Evolutionary conservation across 2,888 invertebrate genomes (phyloP).

Genomic region (Leucoptera coffeella): DNA sequence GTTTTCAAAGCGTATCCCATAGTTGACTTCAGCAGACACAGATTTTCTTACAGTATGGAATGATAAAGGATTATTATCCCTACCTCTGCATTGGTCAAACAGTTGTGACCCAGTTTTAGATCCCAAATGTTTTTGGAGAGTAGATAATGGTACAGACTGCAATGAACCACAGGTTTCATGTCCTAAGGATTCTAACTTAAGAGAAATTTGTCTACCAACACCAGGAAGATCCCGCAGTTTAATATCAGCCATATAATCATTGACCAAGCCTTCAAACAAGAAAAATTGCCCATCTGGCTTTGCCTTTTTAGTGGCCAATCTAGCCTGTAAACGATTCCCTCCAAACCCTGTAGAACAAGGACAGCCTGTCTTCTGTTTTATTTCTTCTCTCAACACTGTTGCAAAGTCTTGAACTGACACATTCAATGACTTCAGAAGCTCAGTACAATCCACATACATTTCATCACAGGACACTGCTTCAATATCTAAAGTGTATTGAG

Average conservation of each 20-base stretch:
- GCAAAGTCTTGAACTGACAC: constrained; percentile 73
- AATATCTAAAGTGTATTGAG: constrained; percentile 77
- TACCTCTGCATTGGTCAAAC: constrained; percentile 72
- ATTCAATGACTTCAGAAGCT: constrained; percentile 60
- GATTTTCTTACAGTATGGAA: constrained; percentile 68
- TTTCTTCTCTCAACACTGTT: constrained; percentile 66
- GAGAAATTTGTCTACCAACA: constrained; percentile 32
- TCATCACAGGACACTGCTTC: constrained; percentile 99
- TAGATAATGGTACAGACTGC: constrained; percentile 52
- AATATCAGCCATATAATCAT: constrained; percentile 63
- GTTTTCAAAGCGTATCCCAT: constrained; percentile 86
- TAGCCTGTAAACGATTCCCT: constrained; percentile 75
- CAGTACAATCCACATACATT: constrained; percentile 88
- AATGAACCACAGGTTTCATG: constrained; percentile 72
- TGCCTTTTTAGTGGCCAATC: constrained; percentile 87
- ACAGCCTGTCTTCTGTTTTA: constrained; percentile 74
- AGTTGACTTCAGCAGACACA: constrained; percentile 95
- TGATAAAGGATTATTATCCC: constrained; percentile 63
- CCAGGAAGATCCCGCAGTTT: constrained; percentile 70
- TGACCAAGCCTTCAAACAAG: constrained; percentile 56
- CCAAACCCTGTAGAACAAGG: constrained; percentile 91
- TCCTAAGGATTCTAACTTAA: constrained; percentile 32
- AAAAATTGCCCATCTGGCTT: constrained; percentile 91
- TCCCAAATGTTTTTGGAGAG: constrained; percentile 73
- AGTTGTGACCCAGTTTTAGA: constrained; percentile 76